Base-by-base conservation (phyloP, 2,888 invertebrate genomes). In the Sesia bembeciformis region DNA sequence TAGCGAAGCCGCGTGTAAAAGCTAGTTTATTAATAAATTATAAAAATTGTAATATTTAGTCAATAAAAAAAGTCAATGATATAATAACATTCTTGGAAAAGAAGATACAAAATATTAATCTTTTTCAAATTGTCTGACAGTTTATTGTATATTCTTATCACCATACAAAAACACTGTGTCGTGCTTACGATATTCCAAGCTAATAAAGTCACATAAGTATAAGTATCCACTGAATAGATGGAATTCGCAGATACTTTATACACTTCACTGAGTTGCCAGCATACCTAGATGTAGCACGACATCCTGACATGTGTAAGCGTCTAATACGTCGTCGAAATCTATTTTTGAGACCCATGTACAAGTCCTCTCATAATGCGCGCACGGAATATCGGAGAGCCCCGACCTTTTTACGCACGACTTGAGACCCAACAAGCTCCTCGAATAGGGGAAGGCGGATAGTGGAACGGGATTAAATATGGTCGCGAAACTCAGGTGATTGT, bases 331-430 rank as follows among this genome's bases (percentile, higher is more conserved):
- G 39, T 38, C 56, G 54, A 58, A 62, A 61, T 65, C 61, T 63
- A 62, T 63, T 64, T 62, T 60, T 55, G 58, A 60, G 52, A 58
- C 50, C 53, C 56, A 40, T 54, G 54, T 55, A 42, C 57, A 52
- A 54, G 54, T 57, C 54, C n/a, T 51, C 53, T 53, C 55, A 53
- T 53, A 55, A 55, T 51, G 49, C 39, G 62, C 60, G 58, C 53
- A 49, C 52, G 61, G 62, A 66, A 65, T 67, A 67, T 62, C 63
- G 66, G 53, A 54, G 57, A 64, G 64, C 65, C 60, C 57, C 66
- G 67, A 76, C 80, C 80, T 76, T 80, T 81, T 74, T 70, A 78
- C 75, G 77, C 78, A 68, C 69, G 77, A 65, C 63, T 73, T 68
- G 76, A 69, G 70, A 60, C 66, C 70, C 72, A 76, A 81, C 76